Conservation (phyloP, 2,113 vertebrate genomes). For the Eudyptes chrysolophus region DNA sequence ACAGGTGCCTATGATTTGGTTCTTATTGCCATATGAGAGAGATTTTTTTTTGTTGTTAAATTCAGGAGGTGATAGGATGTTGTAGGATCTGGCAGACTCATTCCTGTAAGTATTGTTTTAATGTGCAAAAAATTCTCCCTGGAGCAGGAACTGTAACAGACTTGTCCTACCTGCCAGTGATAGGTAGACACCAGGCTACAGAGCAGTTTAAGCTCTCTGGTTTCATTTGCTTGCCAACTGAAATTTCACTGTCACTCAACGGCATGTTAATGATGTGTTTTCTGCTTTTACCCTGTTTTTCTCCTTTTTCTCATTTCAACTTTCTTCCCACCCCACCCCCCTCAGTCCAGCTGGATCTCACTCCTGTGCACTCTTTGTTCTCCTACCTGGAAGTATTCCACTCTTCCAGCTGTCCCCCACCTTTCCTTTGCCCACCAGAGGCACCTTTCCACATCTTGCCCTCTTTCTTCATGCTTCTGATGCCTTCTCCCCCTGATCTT, state of each 20-base stretch:
- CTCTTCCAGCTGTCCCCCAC: conserved; percentile 56
- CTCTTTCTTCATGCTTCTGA: conserved; percentile 39
- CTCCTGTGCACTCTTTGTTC: neutral
- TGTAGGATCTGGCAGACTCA: neutral
- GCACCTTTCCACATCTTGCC: conserved; percentile 50
- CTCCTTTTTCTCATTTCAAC: neutral
- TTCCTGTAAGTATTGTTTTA: neutral
- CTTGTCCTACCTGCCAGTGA: neutral
- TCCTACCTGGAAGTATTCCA: conserved; percentile 60
- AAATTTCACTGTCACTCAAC: neutral
- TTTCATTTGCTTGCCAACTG: neutral
- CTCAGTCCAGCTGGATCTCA: neutral
- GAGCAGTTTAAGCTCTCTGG: neutral
- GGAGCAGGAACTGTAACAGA: neutral
- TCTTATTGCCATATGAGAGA: neutral
- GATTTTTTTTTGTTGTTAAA: neutral
- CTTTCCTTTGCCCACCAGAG: conserved; percentile 53
- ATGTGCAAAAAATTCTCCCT: neutral
- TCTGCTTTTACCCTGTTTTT: neutral
- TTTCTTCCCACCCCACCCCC: neutral
- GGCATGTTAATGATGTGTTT: neutral
- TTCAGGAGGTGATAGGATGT: neutral
- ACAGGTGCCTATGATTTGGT: neutral
- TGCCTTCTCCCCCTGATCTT: conserved; percentile 22
- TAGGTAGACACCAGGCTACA: neutral